Evolutionary conservation across 2,113 vertebrate genomes (phyloP).

Genomic region (Vidua macroura): DNA sequence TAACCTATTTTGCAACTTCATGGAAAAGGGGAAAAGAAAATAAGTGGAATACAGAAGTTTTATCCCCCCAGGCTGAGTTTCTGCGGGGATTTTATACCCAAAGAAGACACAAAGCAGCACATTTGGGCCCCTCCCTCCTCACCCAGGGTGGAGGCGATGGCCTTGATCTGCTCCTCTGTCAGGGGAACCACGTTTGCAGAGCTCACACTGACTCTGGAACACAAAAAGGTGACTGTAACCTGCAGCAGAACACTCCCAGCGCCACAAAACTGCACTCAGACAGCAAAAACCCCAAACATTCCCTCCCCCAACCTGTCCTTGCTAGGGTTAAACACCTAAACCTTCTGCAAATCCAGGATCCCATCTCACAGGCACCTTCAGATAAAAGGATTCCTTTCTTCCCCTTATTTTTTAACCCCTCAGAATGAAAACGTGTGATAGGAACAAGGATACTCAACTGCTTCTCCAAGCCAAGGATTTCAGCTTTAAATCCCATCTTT

Average conservation of each 20-base stretch:
- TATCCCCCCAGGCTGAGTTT: neutral
- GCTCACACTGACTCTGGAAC: slow-evolving; percentile 59
- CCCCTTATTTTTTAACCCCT: neutral
- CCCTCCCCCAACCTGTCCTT: neutral
- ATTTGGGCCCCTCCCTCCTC: neutral
- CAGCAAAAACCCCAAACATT: accelerated
- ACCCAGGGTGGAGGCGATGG: slow-evolving; percentile 67
- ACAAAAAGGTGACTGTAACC: neutral
- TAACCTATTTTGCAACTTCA: neutral
- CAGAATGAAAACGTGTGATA: accelerated
- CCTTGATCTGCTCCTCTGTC: slow-evolving; percentile 36
- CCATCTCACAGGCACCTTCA: too few relatives aligned
- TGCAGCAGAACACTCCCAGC: accelerated
- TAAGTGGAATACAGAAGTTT: accelerated
- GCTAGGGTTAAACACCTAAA: neutral
- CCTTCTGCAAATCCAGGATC: neutral
- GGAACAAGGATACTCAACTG: slow-evolving; percentile 67
- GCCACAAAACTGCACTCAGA: neutral
- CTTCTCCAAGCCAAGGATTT: slow-evolving; percentile 70
- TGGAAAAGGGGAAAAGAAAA: neutral
- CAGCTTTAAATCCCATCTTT: slow-evolving; percentile 34
- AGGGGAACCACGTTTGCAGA: neutral
- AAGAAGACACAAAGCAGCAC: accelerated
- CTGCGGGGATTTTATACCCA: accelerated
- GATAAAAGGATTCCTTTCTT: neutral